A percentile compares a stretch with the other conserved stretches of the same genome.
Evolutionary conservation across 2,797 vertebrate genomes (phyloP).

Genomic region (Cuniculus paca): DNA sequence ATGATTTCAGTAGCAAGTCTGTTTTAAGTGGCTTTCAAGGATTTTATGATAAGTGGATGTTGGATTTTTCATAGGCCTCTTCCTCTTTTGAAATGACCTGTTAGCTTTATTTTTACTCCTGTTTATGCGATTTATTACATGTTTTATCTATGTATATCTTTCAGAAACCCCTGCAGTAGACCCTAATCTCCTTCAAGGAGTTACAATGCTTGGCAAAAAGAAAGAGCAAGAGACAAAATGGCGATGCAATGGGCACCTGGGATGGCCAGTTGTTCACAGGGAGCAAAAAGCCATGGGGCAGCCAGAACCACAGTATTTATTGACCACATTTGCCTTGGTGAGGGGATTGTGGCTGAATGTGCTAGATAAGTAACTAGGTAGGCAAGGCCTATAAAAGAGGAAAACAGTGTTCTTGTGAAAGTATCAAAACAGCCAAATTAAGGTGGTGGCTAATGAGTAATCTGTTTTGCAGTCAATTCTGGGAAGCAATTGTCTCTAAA

Average conservation of each 20-base stretch:
- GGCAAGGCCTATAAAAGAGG: neutral
- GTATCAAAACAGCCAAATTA: neutral
- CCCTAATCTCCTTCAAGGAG: neutral
- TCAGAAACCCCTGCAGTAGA: neutral
- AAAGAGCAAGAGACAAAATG: neutral
- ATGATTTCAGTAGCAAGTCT: too few species aligned
- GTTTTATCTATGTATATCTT: neutral
- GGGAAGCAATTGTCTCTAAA: neutral
- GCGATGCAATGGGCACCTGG: neutral
- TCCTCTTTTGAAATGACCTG: neutral
- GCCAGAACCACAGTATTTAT: neutral
- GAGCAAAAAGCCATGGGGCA: neutral
- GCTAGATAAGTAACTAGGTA: neutral
- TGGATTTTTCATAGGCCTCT: neutral
- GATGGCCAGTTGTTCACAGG: neutral
- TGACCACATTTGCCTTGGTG: neutral
- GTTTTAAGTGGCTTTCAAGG: neutral
- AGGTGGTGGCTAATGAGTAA: neutral
- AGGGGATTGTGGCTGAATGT: neutral
- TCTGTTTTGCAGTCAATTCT: neutral
- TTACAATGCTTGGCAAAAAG: neutral
- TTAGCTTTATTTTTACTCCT: neutral
- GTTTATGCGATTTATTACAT: neutral
- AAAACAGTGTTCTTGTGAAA: neutral
- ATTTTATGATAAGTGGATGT: neutral